These are phyloP conservation scores for Nemurella pictetii DNA, from an alignment of 2,888 invertebrate species.

Conservation along the genomic window DNA sequence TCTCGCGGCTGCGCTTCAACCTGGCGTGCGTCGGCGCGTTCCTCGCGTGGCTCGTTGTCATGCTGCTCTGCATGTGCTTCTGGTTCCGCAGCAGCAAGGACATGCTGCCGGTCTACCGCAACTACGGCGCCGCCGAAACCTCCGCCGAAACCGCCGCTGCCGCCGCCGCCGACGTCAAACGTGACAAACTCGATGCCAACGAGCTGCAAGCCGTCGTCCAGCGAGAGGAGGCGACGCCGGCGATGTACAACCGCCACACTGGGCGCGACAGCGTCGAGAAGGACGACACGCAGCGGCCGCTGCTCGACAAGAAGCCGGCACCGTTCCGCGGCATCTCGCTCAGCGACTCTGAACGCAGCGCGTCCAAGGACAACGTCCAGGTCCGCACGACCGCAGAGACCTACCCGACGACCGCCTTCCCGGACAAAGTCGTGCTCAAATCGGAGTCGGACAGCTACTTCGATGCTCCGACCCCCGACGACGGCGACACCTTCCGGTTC, in stretches of 20 bases:
- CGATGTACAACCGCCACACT: conserved; percentile 26
- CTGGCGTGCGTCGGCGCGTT: conserved; percentile 37
- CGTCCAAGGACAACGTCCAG: not conserved
- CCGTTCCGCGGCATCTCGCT: not conserved
- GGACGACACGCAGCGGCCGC: not conserved
- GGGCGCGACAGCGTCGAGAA: not conserved
- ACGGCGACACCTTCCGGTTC: not conserved
- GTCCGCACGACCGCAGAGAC: not conserved
- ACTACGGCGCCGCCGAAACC: not conserved
- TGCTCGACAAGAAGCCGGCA: not conserved
- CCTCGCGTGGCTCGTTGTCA: conserved; percentile 37
- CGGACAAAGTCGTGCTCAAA: not conserved
- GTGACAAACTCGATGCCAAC: not conserved
- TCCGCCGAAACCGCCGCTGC: not conserved
- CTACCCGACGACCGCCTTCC: not conserved
- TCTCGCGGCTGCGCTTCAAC: conserved; percentile 37
- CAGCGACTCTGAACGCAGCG: conserved; percentile 14
- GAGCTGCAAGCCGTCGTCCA: not conserved
- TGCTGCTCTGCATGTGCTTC: conserved; percentile 31
- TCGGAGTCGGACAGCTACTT: not conserved
- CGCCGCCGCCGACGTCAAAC: not conserved
- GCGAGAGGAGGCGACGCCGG: not conserved
- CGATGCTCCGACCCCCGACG: not conserved
- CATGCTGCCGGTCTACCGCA: not conserved
- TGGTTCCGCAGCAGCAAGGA: conserved; percentile 30